Evolutionary conservation across 2,888 invertebrate genomes (phyloP).

Genomic region (Patella ulyssiponensis): DNA sequence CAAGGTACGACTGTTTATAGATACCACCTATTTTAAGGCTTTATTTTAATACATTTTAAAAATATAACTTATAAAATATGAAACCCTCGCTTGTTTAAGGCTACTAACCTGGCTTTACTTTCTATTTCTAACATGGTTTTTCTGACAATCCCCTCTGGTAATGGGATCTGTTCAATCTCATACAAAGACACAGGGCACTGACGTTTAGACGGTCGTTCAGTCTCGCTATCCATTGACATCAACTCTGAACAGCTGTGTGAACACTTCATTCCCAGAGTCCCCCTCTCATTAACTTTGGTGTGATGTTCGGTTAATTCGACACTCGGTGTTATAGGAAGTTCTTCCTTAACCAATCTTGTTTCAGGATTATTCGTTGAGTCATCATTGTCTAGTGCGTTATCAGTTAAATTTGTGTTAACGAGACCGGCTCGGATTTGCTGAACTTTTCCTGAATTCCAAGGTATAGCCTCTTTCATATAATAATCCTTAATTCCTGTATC

Average conservation of each 20-base stretch:
- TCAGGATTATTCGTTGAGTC: no score
- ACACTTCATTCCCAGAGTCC: constrained; percentile 9
- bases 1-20: no score
- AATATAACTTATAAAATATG: no score
- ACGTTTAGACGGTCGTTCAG: constrained; percentile 25
- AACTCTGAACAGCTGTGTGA: constrained; percentile 35
- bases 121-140: constrained; percentile 78
- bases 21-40: no score
- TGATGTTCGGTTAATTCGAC: no score
- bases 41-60: no score
- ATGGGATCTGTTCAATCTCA: constrained; percentile 78
- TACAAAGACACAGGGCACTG: constrained; percentile 65
- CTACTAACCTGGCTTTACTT: constrained; percentile 72
- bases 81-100: no score
- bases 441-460: constrained; percentile 81
- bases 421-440: constrained; percentile 76
- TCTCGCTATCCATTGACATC: constrained; percentile 15
- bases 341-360: no score
- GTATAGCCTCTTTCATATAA: constrained; percentile 78
- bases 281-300: background rate
- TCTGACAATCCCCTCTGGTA: constrained; percentile 81
- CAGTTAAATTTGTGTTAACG: background rate
- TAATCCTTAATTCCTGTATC: constrained; percentile 45
- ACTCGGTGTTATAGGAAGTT: no score
- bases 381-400: no score